A percentile compares a stretch with the other conserved stretches of the same genome.
Evolutionary conservation across 2,113 vertebrate genomes (phyloP).

Genomic region (Gasterosteus nipponicus): DNA sequence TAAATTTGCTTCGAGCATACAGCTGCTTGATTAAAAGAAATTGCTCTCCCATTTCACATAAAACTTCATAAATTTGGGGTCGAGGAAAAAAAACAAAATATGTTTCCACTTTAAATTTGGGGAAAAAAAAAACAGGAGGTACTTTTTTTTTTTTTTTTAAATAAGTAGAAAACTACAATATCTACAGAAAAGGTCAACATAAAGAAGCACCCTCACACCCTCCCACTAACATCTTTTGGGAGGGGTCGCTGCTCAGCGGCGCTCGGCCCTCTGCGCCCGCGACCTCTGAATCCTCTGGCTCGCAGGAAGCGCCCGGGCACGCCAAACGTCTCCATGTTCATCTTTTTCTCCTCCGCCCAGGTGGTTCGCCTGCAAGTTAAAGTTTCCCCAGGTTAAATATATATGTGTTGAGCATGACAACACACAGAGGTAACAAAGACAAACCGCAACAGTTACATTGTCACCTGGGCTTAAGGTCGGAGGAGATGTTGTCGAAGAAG

Average conservation of each 20-base stretch:
- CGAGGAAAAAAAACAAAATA: not conserved
- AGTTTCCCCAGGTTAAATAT: not conserved
- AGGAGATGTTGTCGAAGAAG: constrained; percentile 97
- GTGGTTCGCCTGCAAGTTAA: constrained; percentile 87
- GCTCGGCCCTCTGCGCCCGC: constrained; percentile 86
- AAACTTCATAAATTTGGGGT: constrained; percentile 21
- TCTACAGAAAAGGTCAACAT: constrained; percentile 57
- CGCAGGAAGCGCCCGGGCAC: constrained; percentile 92
- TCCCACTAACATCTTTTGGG: constrained; percentile 87
- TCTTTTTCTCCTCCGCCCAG: constrained; percentile 96
- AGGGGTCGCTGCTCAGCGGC: constrained; percentile 78
- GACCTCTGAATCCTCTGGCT: constrained; percentile 89
- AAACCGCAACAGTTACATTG: accelerated
- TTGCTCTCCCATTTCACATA: constrained; percentile 32
- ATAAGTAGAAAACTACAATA: constrained; percentile 63
- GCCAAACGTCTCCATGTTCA: constrained; percentile 96
- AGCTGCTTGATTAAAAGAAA: constrained; percentile 59
- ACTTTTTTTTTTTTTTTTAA: constrained; percentile 51
- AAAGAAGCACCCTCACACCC: constrained; percentile 75
- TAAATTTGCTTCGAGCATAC: constrained; percentile 19
- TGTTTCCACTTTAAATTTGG: constrained; percentile 4
- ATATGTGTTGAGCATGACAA: not conserved
- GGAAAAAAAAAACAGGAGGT: constrained; percentile 40
- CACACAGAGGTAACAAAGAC: not conserved
- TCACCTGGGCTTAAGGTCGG: constrained; percentile 93